Evolutionary conservation across 2,888 invertebrate species (phyloP).

Genomic region (Stenchaetothrips biformis): DNA sequence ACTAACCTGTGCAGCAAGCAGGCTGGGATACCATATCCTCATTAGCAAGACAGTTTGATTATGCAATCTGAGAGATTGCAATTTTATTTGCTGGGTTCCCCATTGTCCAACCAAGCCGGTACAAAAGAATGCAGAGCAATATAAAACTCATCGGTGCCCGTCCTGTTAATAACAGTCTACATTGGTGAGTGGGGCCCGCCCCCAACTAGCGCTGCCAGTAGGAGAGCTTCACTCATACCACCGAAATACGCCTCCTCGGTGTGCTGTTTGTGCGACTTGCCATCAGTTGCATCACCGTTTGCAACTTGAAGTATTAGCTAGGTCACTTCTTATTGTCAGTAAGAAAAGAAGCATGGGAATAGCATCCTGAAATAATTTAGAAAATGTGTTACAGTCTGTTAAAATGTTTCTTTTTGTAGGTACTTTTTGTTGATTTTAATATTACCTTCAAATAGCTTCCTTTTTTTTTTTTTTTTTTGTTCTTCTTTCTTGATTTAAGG

Average conservation of each 20-base stretch:
- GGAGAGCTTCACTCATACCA: slow-evolving; percentile 44
- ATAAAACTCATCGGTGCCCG: slow-evolving; percentile 51
- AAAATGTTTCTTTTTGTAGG: slow-evolving; percentile 27
- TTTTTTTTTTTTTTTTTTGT: slow-evolving; percentile 41
- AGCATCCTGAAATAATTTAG: slow-evolving; percentile 44
- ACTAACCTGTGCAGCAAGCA: slow-evolving; percentile 54
- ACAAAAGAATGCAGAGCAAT: slow-evolving; percentile 49
- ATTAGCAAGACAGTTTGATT: slow-evolving; percentile 56
- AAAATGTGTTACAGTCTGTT: background rate
- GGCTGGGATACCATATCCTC: slow-evolving; percentile 54
- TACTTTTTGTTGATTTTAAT: background rate
- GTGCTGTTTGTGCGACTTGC: background rate
- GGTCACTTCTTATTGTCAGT: slow-evolving; percentile 41
- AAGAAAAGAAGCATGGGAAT: slow-evolving; percentile 49
- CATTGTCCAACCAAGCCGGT: slow-evolving; percentile 47
- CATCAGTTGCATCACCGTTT: background rate
- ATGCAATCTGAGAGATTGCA: slow-evolving; percentile 54
- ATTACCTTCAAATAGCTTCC: background rate
- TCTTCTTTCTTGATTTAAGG: slow-evolving; percentile 51
- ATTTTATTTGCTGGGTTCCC: slow-evolving; percentile 44
- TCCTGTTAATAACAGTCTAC: slow-evolving; percentile 49
- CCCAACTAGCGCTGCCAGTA: slow-evolving; percentile 50
- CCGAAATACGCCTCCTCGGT: background rate
- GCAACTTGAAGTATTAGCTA: slow-evolving; percentile 37
- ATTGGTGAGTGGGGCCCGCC: slow-evolving; percentile 53